Base-by-base conservation (phyloP, 2,888 invertebrate genomes). In the Scaptomyza cyrtandrae region DNA sequence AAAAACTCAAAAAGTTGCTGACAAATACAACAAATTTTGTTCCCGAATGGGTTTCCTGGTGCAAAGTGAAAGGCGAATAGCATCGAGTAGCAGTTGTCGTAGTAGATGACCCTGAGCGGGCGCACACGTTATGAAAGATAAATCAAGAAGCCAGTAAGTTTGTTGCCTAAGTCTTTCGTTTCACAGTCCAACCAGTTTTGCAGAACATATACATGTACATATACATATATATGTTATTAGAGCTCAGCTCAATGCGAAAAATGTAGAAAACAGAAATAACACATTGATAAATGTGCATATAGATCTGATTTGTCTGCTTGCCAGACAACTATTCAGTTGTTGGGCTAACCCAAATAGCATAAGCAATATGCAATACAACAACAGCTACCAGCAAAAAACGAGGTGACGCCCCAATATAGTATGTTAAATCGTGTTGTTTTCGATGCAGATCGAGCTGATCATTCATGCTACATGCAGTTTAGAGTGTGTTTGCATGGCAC, bases 61-160 rank as follows among this genome's bases (percentile, higher is more conserved):
- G 62, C 46, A 56, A 77, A 80, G 79, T 87, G 85, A 87, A 87
- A 87, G 87, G 83, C 61, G 43, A 14, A 35, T 43, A n/a, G n/a
- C 16, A 33, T 61, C 24, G 31, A 62, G 58, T 49, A 4, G 39
- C 14, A 7, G 14, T 39, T 49, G 75, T 52, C 72, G 86, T 27
- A 64, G 64, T 53, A 48, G 76, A 50, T 85, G 87, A 84, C 83
- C 87, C 85, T 84, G 83, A 76, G 75, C 44, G 19, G 46, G 29
- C 49, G 37, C 55, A 19, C 43, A 41, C 68, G 37, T 50, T 75
- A 71, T 70, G 58, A 59, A 43, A 56, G 60, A 71, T 66, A 49
- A 68, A 71, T 79, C 86, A 78, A 82, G 81, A 86, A 81, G 80
- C 74, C 71, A 74, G 63, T 63, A 60, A 65, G 78, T 77, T 80